Base-by-base conservation (phyloP, 2,113 vertebrate genomes). In the rabbit (Oryctolagus cuniculus) region DNA sequence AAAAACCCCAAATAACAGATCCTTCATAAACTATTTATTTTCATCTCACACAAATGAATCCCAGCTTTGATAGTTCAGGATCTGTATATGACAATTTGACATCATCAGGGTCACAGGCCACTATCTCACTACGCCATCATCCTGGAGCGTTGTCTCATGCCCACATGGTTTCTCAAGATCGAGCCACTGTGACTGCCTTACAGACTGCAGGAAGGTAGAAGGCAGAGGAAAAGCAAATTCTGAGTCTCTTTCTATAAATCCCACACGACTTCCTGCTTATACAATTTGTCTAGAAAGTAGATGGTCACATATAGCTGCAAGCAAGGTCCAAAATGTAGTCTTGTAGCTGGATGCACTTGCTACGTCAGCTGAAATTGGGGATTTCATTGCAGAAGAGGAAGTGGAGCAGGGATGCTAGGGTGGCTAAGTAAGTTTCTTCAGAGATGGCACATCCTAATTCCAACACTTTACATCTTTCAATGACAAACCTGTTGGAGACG, bases 241-340 rank as follows among this genome's bases (percentile, higher is more conserved):
- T 29, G 3, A 44, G 38, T 25, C 6, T 84, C 38, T 89, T 91
- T 63, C 74, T 17, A 81, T 61, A 93, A 90, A n/a, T 21, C 10
- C 13, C n/a, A 69, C 10, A 19, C 36, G 36, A 27, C 19, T 55
- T 29, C 77, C 27, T 73, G 72, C 19, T 80, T 81, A 84, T 3
- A 72, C 6, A 25, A 83, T 80, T 77, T 72, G 66, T 21, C 51
- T 80, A 64, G 58, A 69, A 83, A 38, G 85, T 75, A 87, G 89
- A 66, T 3, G 12, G 24, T 16, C 12, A 66, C 13, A 53, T 25
- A 6, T 78, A 51, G 29, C 21, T 58, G 7, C 17, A 81, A 63
- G 55, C 0, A 24, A 93, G 38, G 24, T 69, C 34, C 6, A 80
- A 12, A 94, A 25, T 10, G 6, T 44, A 17, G 2, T 53, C 24